Base-by-base conservation (phyloP, 1,140 invertebrate genomes). In the Rhagoletis zephyria region DNA sequence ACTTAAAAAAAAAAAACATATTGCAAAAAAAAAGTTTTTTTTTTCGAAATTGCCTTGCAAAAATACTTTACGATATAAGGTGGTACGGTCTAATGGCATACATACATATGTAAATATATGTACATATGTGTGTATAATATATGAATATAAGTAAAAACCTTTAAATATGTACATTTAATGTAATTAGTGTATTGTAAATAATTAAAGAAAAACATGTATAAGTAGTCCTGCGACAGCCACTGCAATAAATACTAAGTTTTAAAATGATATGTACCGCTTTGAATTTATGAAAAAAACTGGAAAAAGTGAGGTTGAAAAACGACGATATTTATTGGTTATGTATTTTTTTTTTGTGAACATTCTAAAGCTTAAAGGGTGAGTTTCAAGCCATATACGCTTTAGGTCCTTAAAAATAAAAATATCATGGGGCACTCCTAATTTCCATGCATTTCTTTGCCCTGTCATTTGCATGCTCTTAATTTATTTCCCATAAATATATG, bases 181-280 rank as follows among this genome's bases (percentile, higher is more conserved):
- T 67, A 67, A 67, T 74, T 45, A 74, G 4, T 51, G 30, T 74
- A 74, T 74, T 74, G 70, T 74, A 48, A 30, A 30, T 30, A 30
- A 48, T 74, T 40, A 74, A 48, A 16, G 14, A 74, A 74, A 74
- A 48, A 74, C 40, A 65, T 42, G 40, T 16, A 2, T 56, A 81
- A 48, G 70, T 81, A 81, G 74, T 81, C 74, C 74, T 81, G 74
- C 74, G 56, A 81, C 45, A 81, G 74, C 56, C 74, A 81, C 74
- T 81, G 74, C 74, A 81, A 81, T 81, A 81, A 81, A 81, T 48
- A 81, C 74, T 81, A 81, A 81, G 48, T 81, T 81, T 81, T 81
- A 81, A 81, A 81, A 48, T 48, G 19, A 81, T 2, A 14, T 48
- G 48, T 9, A 45, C 10, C 7, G 67, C 10, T n/a, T 1, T 42